phyloP scores from a whole-genome alignment of 2,888 invertebrate species.

The Orthosia gracilis region DNA sequence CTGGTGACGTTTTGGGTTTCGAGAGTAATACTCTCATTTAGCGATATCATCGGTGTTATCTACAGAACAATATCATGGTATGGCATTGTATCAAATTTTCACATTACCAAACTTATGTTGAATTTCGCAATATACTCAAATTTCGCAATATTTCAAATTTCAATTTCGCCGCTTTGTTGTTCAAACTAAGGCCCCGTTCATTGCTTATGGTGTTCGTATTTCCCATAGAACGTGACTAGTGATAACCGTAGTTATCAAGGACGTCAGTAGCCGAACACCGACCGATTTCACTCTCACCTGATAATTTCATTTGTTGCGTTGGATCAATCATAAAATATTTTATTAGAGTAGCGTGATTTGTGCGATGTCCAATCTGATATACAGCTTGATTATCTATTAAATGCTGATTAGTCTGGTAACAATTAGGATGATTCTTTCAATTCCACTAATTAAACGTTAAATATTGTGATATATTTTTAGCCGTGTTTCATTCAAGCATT shows the following conservation, averaged over 20 bases:
- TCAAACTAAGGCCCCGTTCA: not conserved
- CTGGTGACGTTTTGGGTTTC: not conserved
- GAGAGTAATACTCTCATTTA: not conserved
- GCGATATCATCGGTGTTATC: too few species aligned
- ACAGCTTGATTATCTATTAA: constrained; percentile 32
- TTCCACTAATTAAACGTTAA: constrained; percentile 26
- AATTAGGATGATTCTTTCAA: constrained; percentile 23
- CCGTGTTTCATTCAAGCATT: not conserved
- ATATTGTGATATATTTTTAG: constrained; percentile 1
- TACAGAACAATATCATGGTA: too few species aligned
- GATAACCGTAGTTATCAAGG: constrained; percentile 29
- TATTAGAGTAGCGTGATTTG: constrained; percentile 41
- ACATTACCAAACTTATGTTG: not conserved
- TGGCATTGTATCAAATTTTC: not conserved
- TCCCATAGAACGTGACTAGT: constrained; percentile 22
- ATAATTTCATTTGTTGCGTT: constrained; percentile 36
- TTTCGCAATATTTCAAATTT: not conserved
- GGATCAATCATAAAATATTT: constrained; percentile 34
- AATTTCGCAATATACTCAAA: not conserved
- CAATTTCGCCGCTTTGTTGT: not conserved
- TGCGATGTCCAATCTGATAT: constrained; percentile 19
- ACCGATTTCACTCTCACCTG: constrained; percentile 25
- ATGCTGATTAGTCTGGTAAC: constrained; percentile 31
- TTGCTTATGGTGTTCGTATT: constrained; percentile 10
- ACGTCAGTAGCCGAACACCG: not conserved